Base-by-base conservation (phyloP, 2,888 invertebrate genomes). In the Thecocarcelia acutangulata region DNA sequence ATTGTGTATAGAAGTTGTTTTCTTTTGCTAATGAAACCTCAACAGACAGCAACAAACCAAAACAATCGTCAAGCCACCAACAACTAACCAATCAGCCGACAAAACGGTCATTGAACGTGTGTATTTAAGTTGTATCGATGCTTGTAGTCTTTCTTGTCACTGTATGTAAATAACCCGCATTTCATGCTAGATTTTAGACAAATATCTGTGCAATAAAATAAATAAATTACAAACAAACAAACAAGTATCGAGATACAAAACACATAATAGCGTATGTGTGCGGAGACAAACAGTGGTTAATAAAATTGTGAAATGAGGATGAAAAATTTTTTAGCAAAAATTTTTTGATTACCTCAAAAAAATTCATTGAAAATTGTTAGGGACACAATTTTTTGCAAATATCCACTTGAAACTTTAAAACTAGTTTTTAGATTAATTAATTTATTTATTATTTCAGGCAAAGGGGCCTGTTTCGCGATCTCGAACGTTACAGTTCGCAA, bases 101-200 rank as follows among this genome's bases (percentile, higher is more conserved):
- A 15, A 54, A 58, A 52, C 69, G 76, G 77, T 78, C 77, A 78
- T 78, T 78, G 77, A 78, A 78, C 77, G 77, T n/a, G n/a, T n/a
- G n/a, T 70, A 9, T 40, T n/a, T 40, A 46, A 56, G 24, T 33
- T 33, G 33, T 46, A 17, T 63, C 28, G 44, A 15, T 19, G 42
- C 2, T 37, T 63, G 12, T 44, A 1, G 42, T 42, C 11, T 42
- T n/a, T 44, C 8, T 24, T 52, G 21, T 24, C 9, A 13, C 6
- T 50, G 46, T 58, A n/a, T 42, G 48, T 70, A 50, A 50, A 28
- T 50, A 58, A 46, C 68, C 68, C 68, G 19, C 68, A 76, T 76
- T 68, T 74, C 42, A 50, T 68, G 58, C 48, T 44, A 52, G 58
- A 68, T 75, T 68, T 73, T 44, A 68, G 59, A 68, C 40, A 76